Percentiles rank a stretch among this genome's conserved stretches.
These are phyloP conservation scores for Drosophila melanogaster DNA, from an alignment of 1,140 invertebrate species.

Conservation along the genomic window Release_6_plus_ISO1_MT NT_033779.5:13429501-13430000, in stretches of 20 bases:
- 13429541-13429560: background rate
- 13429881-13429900: slow-evolving; percentile 75
- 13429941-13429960: slow-evolving; percentile 23
- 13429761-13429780: slow-evolving; percentile 35
- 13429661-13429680: background rate
- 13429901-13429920: slow-evolving; percentile 34
- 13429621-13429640: background rate
- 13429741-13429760: slow-evolving; percentile 24
- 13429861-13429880: slow-evolving; percentile 64
- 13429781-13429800: slow-evolving; percentile 55
- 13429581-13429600: background rate
- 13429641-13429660: background rate
- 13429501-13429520: background rate
- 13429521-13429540: background rate
- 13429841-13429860: slow-evolving; percentile 55
- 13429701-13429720: slow-evolving; percentile 12
- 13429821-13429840: slow-evolving; percentile 61
- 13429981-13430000: slow-evolving; percentile 77
- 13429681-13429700: slow-evolving; percentile 7
- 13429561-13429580: slow-evolving; percentile 3
- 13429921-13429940: slow-evolving; percentile 10
- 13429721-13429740: slow-evolving; percentile 22
- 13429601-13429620: slow-evolving; percentile 2
- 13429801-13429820: slow-evolving; percentile 76
- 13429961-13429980: slow-evolving; percentile 70